Conservation (phyloP, 2,113 vertebrate genomes). For the Oryzias celebensis region DNA sequence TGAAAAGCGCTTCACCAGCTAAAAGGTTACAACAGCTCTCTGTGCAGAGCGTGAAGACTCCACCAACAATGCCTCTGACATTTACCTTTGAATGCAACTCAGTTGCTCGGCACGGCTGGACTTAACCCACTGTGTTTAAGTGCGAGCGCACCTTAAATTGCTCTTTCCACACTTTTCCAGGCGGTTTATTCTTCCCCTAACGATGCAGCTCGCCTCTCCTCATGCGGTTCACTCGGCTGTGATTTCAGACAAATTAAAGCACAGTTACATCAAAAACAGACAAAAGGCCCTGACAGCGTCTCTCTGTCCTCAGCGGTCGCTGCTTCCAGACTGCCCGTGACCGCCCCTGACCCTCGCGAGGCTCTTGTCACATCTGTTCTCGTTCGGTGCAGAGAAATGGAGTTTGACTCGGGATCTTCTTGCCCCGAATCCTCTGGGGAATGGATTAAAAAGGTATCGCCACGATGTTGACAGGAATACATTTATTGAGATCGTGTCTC, state of each 20-base stretch:
- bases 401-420: constrained; percentile 74
- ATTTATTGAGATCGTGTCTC: constrained; percentile 78
- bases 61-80: not conserved
- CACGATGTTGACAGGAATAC: constrained; percentile 80
- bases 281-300: constrained; percentile 11
- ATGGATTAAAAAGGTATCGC: constrained; percentile 77
- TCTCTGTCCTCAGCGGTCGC: constrained; percentile 3
- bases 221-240: constrained; percentile 9
- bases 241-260: not conserved
- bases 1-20: constrained; percentile 8
- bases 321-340: constrained; percentile 29
- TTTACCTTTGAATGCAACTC: constrained; percentile 13
- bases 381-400: constrained; percentile 66
- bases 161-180: constrained; percentile 24
- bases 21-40: constrained; percentile 12
- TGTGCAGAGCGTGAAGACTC: not conserved
- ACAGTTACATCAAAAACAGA: constrained; percentile 1
- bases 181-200: constrained; percentile 22
- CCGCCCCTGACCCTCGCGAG: constrained; percentile 51
- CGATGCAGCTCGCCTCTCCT: constrained; percentile 14
- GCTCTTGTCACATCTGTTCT: constrained; percentile 64
- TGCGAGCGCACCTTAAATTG: constrained; percentile 27
- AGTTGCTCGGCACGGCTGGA: constrained; percentile 1
- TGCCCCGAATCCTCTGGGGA: constrained; percentile 66
- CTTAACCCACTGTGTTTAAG: constrained; percentile 10